Evolutionary conservation across 2,113 vertebrate genomes (phyloP).

Genomic region (Hemiscyllium ocellatum): DNA sequence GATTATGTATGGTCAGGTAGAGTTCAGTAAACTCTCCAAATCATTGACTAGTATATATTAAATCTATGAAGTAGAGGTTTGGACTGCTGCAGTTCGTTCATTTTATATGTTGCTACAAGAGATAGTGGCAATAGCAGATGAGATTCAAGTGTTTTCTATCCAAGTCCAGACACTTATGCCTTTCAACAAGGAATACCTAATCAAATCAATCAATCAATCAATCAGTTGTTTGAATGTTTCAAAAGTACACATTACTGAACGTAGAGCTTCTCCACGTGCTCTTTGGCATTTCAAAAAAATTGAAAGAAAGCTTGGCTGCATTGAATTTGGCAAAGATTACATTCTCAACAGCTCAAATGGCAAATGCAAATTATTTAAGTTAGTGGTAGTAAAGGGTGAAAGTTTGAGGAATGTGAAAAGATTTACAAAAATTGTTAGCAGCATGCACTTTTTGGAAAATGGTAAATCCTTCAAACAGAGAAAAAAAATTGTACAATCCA

Average conservation of each 20-base stretch:
- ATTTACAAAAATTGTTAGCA: too few relatives aligned
- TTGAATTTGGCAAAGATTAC: background rate
- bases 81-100: too few relatives aligned
- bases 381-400: background rate
- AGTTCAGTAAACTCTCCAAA: too few relatives aligned
- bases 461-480: too few relatives aligned
- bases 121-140: too few relatives aligned
- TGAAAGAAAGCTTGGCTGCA: too few relatives aligned
- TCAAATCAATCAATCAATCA: too few relatives aligned
- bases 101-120: background rate
- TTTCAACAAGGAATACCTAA: background rate
- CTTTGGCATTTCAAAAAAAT: background rate
- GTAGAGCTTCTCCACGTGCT: background rate
- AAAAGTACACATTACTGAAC: background rate
- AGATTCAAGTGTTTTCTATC: background rate
- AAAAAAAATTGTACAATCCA: background rate
- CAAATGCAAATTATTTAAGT: background rate
- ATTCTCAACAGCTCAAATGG: background rate
- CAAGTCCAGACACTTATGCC: background rate
- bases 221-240: background rate
- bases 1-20: too few relatives aligned
- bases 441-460: too few relatives aligned
- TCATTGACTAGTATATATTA: too few relatives aligned
- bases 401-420: too few relatives aligned
- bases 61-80: too few relatives aligned